Percentiles rank a stretch among this genome's conserved stretches.
phyloP scores from a whole-genome alignment of 2,888 invertebrate genomes.

The Drosophila maculinotata region DNA sequence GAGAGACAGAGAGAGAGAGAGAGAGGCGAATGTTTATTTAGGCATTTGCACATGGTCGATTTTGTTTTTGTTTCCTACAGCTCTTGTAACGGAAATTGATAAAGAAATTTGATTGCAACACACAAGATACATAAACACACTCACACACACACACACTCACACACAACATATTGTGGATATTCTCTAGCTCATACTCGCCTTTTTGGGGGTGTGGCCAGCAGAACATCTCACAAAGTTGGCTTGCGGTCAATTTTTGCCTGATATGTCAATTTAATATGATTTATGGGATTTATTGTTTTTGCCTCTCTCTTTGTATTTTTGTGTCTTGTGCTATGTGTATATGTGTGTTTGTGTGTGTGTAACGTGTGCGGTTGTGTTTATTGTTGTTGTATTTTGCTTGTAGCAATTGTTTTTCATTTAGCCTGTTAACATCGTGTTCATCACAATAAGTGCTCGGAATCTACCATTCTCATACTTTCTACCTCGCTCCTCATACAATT shows the following conservation, averaged over 20 bases:
- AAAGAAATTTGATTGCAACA: slow-evolving; percentile 72
- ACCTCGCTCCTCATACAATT: slow-evolving; percentile 14
- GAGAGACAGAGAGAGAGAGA: neutral
- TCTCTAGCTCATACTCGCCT: neutral
- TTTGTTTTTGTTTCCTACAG: slow-evolving; percentile 35
- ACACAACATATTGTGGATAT: slow-evolving; percentile 45
- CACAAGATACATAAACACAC: slow-evolving; percentile 15
- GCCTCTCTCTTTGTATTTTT: slow-evolving; percentile 18
- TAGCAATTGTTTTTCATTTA: slow-evolving; percentile 77
- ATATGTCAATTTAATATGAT: slow-evolving; percentile 80
- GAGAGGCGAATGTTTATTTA: slow-evolving; percentile 55
- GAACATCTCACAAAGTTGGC: slow-evolving; percentile 37
- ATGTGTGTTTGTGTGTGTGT: slow-evolving; percentile 24
- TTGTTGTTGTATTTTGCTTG: slow-evolving; percentile 49
- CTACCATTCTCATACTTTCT: slow-evolving; percentile 6
- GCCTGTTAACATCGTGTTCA: slow-evolving; percentile 79
- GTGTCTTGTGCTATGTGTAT: slow-evolving; percentile 22
- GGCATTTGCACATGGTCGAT: slow-evolving; percentile 56
- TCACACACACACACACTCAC: slow-evolving; percentile 14
- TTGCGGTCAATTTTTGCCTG: slow-evolving; percentile 77
- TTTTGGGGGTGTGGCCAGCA: too few species aligned
- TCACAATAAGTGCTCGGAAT: slow-evolving; percentile 72
- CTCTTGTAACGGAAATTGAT: slow-evolving; percentile 72
- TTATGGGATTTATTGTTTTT: slow-evolving; percentile 79
- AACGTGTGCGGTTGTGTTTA: neutral